Conservation (phyloP, 2,888 invertebrate genomes). For the Perizoma affinitatum region DNA sequence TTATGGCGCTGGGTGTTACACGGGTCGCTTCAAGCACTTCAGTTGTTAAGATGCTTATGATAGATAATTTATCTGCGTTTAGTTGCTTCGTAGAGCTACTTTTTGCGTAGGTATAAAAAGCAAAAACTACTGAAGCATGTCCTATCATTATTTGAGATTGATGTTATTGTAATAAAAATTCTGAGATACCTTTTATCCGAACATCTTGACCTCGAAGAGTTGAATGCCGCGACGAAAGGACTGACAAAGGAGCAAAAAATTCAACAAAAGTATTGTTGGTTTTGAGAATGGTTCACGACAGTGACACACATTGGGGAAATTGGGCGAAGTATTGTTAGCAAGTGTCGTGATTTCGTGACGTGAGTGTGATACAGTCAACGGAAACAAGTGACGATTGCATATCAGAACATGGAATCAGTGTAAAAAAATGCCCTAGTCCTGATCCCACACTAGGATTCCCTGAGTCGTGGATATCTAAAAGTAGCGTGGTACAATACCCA, state of each 20-base stretch:
- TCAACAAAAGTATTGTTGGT: constrained; percentile 45
- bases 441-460: too few relatives aligned
- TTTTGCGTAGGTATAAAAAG: not conserved
- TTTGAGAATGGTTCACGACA: constrained; percentile 48
- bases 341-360: constrained; percentile 35
- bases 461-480: too few relatives aligned
- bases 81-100: too few relatives aligned
- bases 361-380: not conserved
- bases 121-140: constrained; percentile 33
- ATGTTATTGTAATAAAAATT: constrained; percentile 41
- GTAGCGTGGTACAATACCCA: too few relatives aligned
- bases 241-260: constrained; percentile 52
- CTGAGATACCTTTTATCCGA: constrained; percentile 46
- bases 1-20: too few relatives aligned
- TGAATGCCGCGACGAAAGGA: constrained; percentile 62
- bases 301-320: constrained; percentile 44
- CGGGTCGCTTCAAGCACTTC: too few relatives aligned
- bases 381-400: not conserved
- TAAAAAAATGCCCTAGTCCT: too few relatives aligned
- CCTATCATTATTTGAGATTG: constrained; percentile 34
- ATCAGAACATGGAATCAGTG: too few relatives aligned
- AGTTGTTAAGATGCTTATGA: too few relatives aligned
- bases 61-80: too few relatives aligned
- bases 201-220: constrained; percentile 61
- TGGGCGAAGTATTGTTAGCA: constrained; percentile 46